Evolutionary conservation across 1,140 invertebrate genomes (phyloP), one percentile per base, ranked within the genome.

Genomic region (Leptoteleia sp.): DNA sequence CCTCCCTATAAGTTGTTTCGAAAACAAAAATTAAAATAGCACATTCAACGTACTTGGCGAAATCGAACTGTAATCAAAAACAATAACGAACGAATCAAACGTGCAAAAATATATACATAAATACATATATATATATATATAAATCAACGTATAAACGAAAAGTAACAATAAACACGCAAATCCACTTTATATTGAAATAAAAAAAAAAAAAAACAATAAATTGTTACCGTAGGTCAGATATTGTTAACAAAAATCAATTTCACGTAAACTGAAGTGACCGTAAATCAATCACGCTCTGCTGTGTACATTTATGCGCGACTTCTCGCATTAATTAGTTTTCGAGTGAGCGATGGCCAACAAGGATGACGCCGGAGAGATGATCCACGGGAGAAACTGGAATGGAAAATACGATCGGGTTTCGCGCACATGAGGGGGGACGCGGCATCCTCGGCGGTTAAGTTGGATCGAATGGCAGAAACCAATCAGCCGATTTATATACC

Each of bases 401-500:
- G 59, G 57, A 81, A 82, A 85, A 79, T 79, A 75, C 83, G 81
- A 72, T 81, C 76, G 57, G 55, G 52, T 71, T 79, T 73, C 57
- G 59, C 40, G 29, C 48, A 22, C 12, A n/a, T n/a, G n/a, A n/a
- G n/a, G 57, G 54, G 45, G 71, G 43, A 37, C 57, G n/a, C 17
- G 9, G 35, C 9, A 67, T 73, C 12, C 67, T 59, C 61, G 54
- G 50, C 65, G 62, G 80, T 78, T 61, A 50, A 65, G 43, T 75
- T 38, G 84, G 81, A 84, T 87, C 84, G 81, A 85, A 82, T 83
- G 76, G 80, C 82, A 79, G 80, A 81, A 81, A 83, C 82, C 82
- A 86, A 88, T 87, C 85, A 86, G 80, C 76, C 82, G 81, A 87
- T 83, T 87, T 85, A 85, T 86, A 85, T 35, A 71, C 72, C 71